phyloP scores from a whole-genome alignment of 2,797 vertebrate species.

The Mus spretus region DNA sequence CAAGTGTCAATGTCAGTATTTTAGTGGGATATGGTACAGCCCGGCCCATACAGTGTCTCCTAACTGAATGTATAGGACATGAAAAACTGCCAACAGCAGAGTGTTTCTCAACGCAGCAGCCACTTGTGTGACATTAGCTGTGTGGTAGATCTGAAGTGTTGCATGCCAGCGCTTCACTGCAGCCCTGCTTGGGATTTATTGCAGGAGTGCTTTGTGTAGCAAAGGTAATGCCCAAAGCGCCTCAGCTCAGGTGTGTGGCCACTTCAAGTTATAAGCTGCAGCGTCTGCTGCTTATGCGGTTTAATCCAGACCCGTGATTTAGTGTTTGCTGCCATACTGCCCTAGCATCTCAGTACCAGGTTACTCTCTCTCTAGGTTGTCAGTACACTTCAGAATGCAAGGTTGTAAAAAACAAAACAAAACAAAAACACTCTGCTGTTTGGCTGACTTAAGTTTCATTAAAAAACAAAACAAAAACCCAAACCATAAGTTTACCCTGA shows the following conservation, averaged over 20 bases:
- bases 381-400: background rate
- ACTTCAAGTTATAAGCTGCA: background rate
- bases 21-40: too few species aligned
- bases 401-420: background rate
- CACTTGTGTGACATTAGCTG: too few species aligned
- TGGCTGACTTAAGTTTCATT: background rate
- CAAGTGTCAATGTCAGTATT: background rate
- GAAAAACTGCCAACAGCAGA: background rate
- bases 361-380: background rate
- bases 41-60: background rate
- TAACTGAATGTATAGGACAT: background rate
- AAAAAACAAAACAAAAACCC: background rate
- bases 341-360: background rate
- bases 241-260: background rate
- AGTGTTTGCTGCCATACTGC: background rate
- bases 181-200: background rate
- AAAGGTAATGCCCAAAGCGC: too few species aligned
- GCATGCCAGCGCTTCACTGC: background rate
- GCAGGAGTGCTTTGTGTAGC: rapidly evolving
- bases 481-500: background rate
- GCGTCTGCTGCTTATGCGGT: background rate
- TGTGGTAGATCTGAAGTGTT: too few species aligned
- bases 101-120: background rate
- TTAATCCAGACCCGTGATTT: background rate
- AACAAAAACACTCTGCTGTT: background rate